phyloP scores from a whole-genome alignment of 2,888 invertebrate genomes.

The Plagodis dolabraria region DNA sequence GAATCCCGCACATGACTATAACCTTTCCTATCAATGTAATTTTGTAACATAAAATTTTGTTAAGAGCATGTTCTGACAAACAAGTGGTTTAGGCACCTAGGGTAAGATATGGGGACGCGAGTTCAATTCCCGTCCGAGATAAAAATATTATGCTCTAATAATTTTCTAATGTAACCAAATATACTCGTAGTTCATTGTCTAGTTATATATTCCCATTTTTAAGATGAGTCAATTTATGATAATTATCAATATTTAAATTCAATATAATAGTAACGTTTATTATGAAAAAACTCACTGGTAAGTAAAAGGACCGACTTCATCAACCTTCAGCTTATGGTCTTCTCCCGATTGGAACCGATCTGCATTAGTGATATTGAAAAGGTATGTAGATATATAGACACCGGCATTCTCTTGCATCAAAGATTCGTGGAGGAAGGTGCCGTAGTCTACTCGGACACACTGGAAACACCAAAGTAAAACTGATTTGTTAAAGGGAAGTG shows the following conservation, averaged over 20 bases:
- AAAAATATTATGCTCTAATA: neutral
- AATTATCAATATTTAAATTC: too few relatives aligned
- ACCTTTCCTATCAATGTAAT: too few relatives aligned
- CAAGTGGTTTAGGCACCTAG: too few relatives aligned
- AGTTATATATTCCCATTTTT: too few relatives aligned
- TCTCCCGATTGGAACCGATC: conserved; percentile 87
- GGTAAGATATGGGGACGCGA: too few relatives aligned
- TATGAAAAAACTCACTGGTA: conserved; percentile 87
- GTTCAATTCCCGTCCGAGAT: neutral
- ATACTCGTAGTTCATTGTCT: too few relatives aligned
- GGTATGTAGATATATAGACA: conserved; percentile 86
- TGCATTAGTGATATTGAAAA: conserved; percentile 92
- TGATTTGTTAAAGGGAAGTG: too few relatives aligned
- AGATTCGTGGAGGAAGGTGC: conserved; percentile 82
- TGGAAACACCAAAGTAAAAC: too few relatives aligned
- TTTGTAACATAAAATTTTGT: too few relatives aligned
- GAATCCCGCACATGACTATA: too few relatives aligned
- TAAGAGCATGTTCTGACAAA: neutral
- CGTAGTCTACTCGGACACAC: conserved; percentile 70
- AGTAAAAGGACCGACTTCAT: conserved; percentile 92
- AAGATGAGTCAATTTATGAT: too few relatives aligned
- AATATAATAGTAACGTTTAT: neutral
- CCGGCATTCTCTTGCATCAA: conserved; percentile 88
- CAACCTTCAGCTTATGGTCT: conserved; percentile 87
- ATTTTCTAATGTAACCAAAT: too few relatives aligned